Conservation (phyloP, 2,113 vertebrate genomes). For the Caranx melampygus region DNA sequence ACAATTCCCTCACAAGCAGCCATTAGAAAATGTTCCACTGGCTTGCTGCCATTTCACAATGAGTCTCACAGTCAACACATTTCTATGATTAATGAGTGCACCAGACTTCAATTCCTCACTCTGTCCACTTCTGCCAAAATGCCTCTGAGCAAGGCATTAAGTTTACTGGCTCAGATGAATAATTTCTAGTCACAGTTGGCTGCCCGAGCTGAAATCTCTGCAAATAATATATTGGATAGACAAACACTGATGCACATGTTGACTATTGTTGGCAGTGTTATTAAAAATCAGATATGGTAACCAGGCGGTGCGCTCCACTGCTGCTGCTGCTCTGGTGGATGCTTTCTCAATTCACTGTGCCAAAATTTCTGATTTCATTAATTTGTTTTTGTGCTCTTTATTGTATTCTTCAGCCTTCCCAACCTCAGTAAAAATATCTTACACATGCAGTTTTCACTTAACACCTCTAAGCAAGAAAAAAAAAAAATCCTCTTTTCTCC, state of each 20-base stretch:
- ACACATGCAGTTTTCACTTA: not conserved
- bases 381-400: slow-evolving; percentile 4
- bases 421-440: not conserved
- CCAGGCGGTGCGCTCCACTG: not conserved
- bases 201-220: not conserved
- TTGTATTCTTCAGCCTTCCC: not conserved
- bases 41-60: slow-evolving; percentile 29
- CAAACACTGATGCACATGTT: not conserved
- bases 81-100: not conserved
- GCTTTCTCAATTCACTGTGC: not conserved
- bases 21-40: slow-evolving; percentile 7
- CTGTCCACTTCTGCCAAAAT: not conserved
- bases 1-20: not conserved
- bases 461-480: not conserved
- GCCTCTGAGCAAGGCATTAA: not conserved
- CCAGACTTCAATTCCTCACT: not conserved
- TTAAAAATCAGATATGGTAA: slow-evolving; percentile 17
- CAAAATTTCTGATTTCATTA: slow-evolving; percentile 15
- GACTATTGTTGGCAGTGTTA: not conserved
- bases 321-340: slow-evolving; percentile 2
- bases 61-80: not conserved
- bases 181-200: not conserved
- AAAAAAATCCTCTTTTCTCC: not conserved
- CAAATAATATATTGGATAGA: not conserved
- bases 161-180: not conserved